Evolutionary conservation across 2,113 vertebrate genomes (phyloP), one percentile per base, ranked within the genome.

Genomic region (Dasyurus viverrinus): DNA sequence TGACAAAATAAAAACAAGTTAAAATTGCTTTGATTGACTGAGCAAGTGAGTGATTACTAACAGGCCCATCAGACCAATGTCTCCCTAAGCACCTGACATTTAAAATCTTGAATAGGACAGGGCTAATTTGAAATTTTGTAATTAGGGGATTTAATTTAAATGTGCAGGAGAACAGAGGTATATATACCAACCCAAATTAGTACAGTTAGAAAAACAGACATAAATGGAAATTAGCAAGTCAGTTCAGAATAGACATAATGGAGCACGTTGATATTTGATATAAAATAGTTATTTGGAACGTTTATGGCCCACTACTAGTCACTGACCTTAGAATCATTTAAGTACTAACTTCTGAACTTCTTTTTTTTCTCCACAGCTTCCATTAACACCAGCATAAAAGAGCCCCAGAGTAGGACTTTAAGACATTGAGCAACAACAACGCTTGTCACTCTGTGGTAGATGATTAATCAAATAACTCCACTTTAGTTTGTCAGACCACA

Each of bases 81-180:
- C 96, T 97, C 97, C 92, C 76, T 14, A 60, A 54, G 91, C 94
- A 93, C 53, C 95, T 98, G 97, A 97, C 97, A 96, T 89, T 97
- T 95, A 94, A 97, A 97, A 96, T 93, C 27, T 95, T 96, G 97
- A 96, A 94, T 90, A 68, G 93, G 93, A 95, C 92, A 96, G 55
- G 55, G 27, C 95, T 97, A 96, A 97, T 97, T 97, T 98, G 96
- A 97, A 97, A 52, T 95, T 97, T 97, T 96, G 90, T 84, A 95
- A 93, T 96, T 96, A 97, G 68, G 55, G 26, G 46, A 95, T 96
- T 97, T 96, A 97, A 96, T 94, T 95, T 97, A 97, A 95, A 93
- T 92, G 50, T 90, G 91, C 95, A n/a, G 91, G 90, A 95, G 96
- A 96, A 93, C 91, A 94, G 93, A 97, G 94, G 94, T 97, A 46